Evolutionary conservation across 2,888 invertebrate species (phyloP).

Genomic region (Phyto melanocephala): DNA sequence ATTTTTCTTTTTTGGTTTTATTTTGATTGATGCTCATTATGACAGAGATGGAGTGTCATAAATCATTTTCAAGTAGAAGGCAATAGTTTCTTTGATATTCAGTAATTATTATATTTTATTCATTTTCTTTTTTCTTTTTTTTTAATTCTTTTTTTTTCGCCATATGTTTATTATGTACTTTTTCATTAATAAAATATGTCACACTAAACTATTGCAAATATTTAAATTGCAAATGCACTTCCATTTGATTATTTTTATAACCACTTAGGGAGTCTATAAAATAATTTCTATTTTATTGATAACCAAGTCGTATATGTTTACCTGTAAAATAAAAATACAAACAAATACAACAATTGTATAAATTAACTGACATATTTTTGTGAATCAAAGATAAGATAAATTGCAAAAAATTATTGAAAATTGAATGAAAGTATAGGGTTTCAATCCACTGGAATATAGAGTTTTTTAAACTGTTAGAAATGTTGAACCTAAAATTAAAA

Average conservation of each 20-base stretch:
- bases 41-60: slow-evolving; percentile 56
- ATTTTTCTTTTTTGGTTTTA: not conserved
- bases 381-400: slow-evolving; percentile 45
- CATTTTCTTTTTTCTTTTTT: too few relatives aligned
- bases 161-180: slow-evolving; percentile 30
- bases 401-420: not conserved
- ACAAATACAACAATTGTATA: not conserved
- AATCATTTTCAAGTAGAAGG: slow-evolving; percentile 63
- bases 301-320: slow-evolving; percentile 16
- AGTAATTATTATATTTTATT: not conserved
- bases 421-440: too few relatives aligned
- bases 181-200: not conserved
- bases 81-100: not conserved
- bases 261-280: slow-evolving; percentile 57
- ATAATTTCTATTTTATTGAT: slow-evolving; percentile 40
- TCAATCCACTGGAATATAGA: too few relatives aligned
- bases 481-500: too few relatives aligned
- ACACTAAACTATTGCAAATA: slow-evolving; percentile 47
- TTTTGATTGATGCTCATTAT: slow-evolving; percentile 65
- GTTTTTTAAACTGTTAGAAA: too few relatives aligned
- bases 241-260: slow-evolving; percentile 19
- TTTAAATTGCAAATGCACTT: slow-evolving; percentile 39
- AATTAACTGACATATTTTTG: not conserved
- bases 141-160: too few relatives aligned
- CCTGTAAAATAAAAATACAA: not conserved